A percentile compares a stretch with the other conserved stretches of the same genome.
phyloP scores from a whole-genome alignment of 2,113 vertebrate genomes.

The Sinosuthora webbiana region DNA sequence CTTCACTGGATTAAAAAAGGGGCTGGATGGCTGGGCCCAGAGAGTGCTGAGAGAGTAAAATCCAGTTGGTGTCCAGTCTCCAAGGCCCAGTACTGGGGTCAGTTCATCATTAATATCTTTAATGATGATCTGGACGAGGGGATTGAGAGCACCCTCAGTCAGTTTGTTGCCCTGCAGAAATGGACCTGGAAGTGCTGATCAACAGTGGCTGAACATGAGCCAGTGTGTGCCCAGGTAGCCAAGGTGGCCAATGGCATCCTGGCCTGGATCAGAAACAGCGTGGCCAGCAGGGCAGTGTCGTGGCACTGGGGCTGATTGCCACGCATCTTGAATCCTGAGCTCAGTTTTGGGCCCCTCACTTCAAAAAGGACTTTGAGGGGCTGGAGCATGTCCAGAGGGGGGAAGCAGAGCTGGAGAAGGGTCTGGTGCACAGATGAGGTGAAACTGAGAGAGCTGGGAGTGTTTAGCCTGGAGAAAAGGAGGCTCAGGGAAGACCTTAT shows the following conservation, averaged over 20 bases:
- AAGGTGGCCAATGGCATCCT: not conserved
- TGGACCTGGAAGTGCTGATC: not conserved
- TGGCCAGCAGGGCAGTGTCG: not conserved
- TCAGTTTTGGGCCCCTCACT: not conserved
- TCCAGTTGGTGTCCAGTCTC: not conserved
- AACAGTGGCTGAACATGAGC: not conserved
- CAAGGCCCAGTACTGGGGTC: not conserved
- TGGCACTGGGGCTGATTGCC: not conserved
- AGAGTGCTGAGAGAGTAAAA: not conserved
- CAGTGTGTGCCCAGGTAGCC: not conserved
- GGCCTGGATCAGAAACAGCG: not conserved
- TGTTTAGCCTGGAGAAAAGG: not conserved
- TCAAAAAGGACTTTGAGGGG: not conserved
- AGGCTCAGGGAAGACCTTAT: not conserved
- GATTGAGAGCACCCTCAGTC: not conserved
- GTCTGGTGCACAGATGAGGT: not conserved
- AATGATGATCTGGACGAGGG: not conserved
- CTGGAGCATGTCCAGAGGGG: not conserved
- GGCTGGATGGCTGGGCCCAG: not conserved
- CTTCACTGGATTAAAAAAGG: not conserved
- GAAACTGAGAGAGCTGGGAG: not conserved
- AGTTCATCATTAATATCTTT: not conserved
- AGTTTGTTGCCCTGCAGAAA: not conserved
- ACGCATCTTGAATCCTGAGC: not conserved
- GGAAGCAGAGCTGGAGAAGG: not conserved